phyloP scores from a whole-genome alignment of 2,888 invertebrate species.

The Leptothorax acervorum region DNA sequence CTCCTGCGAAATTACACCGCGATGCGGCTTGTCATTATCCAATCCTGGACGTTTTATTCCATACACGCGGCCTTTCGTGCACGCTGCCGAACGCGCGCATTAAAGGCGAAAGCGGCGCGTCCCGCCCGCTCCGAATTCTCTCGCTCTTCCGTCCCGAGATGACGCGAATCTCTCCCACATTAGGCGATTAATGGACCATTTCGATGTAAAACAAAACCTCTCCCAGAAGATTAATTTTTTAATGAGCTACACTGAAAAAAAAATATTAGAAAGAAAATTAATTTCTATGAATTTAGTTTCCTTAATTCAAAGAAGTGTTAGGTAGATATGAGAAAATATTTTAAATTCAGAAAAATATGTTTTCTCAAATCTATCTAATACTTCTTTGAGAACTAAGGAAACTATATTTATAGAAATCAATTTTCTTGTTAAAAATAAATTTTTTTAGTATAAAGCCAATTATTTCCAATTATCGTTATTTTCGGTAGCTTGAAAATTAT shows the following conservation, averaged over 20 bases:
- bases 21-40: constrained; percentile 62
- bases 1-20: constrained; percentile 59
- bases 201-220: neutral
- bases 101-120: constrained; percentile 36
- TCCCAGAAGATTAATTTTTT: neutral
- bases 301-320: too few relatives aligned
- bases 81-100: constrained; percentile 39
- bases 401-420: too few relatives aligned
- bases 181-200: neutral
- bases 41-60: constrained; percentile 58
- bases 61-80: constrained; percentile 24
- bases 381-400: too few relatives aligned
- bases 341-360: too few relatives aligned
- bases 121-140: constrained; percentile 21
- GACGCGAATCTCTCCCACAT: constrained; percentile 6
- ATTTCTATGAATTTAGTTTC: too few relatives aligned
- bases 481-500: neutral
- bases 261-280: too few relatives aligned
- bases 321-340: too few relatives aligned
- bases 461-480: neutral
- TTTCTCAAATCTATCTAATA: too few relatives aligned
- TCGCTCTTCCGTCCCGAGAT: neutral
- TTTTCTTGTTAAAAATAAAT: too few relatives aligned
- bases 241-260: neutral
- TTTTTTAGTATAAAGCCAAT: too few relatives aligned